Base-by-base conservation (phyloP, 2,888 invertebrate genomes). In the Ornithoptera priamus region DNA sequence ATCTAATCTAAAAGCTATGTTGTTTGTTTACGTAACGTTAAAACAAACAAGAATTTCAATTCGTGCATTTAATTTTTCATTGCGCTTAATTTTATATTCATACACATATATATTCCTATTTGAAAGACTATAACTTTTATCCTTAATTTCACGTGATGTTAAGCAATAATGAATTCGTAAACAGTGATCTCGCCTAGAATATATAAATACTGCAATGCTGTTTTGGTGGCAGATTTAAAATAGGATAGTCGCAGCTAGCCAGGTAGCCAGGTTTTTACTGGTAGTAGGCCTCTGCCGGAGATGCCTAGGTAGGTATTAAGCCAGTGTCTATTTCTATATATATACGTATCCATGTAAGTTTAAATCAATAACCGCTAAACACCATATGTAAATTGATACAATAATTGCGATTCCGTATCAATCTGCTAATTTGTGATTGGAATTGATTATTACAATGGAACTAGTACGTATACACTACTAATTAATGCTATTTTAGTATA, bases 341-440 rank as follows among this genome's bases (percentile, higher is more conserved):
- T 30, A 30, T 2, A 30, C 22, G 22, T 22, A 22, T 22, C 63
- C 8, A 17, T 53, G 20, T 62, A 62, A n/a, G 39, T 30, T 58
- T 24, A 56, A 67, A 67, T 58, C 57, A 62, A 10, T 62, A 42
- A 67, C 42, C 30, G 18, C 50, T 30, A 56, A 36, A n/a, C 53
- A 36, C 6, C 39, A 53, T n/a, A 50, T 56, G 39, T 22, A 39
- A 24, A 24, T 5, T 15, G 58, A 64, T 59, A 53, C 53, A 15
- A 24, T 36, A 24, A 68, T 60, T 39, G 50, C 60, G 39, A 46
- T 36, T 56, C 53, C 39, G 64, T 60, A 60, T 53, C 56, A 68
- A 64, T 68, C 68, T 64, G 56, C 64, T 68, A 64, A 68, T 64
- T 63, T 60, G 36, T 60, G 64, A 60, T 58, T 59, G 46, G 12